Evolutionary conservation across 2,888 invertebrate genomes (phyloP), one percentile per base, ranked within the genome.

Genomic region (Maniola hyperantus): DNA sequence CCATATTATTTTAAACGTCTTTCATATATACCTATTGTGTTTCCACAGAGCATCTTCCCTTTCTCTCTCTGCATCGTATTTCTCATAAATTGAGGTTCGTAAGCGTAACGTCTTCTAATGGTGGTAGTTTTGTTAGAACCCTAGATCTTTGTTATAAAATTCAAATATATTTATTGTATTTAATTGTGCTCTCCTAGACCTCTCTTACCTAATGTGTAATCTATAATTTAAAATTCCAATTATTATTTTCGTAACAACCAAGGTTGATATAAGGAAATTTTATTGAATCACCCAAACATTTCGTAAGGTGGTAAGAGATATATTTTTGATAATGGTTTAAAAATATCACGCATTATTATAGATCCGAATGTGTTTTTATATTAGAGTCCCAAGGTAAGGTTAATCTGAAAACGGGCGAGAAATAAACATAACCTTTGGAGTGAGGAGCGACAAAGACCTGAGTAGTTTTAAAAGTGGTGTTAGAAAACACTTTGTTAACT

Each of bases 351-450:
- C 15, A 61, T 69, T 66, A 64, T 61, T 64, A 55, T 54, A 33
- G 46, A 58, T 58, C 62, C 46, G 18, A 69, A 55, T 53, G 64
- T 54, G 34, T 64, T 70, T 69, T 70, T 68, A 65, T 68, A 65
- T 61, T 50, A 44, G 73, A 69, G 65, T 67, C 77, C 79, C 87
- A 86, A 87, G 87, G 85, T 80, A 87, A 88, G 87, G 88, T 76
- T 83, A 65, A 67, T 74, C 73, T 65, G 61, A 73, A 75, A 75
- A 73, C 73, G 69, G 70, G 69, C 70, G 73, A 71, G 73, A 66
- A 11, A 65, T 63, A 68, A 73, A 75, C 71, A 72, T 68, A 75
- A 75, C 72, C 74, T 75, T 67, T 71, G 68, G 68, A 74, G 74
- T 63, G 76, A 71, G 68, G 75, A 80, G 74, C 76, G 77, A 79